Evolutionary conservation across 1,140 invertebrate species (phyloP).

Genomic region (Lethocerus indicus): DNA sequence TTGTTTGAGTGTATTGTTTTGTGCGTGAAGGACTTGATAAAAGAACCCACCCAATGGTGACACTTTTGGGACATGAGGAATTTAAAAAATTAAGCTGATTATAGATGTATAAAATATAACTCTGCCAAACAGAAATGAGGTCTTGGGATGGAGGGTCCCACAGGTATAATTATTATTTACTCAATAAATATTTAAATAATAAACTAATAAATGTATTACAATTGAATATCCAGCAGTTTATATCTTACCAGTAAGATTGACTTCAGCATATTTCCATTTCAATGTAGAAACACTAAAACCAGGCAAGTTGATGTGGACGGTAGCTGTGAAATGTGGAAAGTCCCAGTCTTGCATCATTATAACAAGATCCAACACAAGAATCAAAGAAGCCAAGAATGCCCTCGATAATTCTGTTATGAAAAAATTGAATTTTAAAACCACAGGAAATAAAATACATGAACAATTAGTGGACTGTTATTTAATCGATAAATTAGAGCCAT

Average conservation of each 20-base stretch:
- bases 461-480: too few species aligned
- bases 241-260: slow-evolving; percentile 20
- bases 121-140: not conserved
- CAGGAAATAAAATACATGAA: too few species aligned
- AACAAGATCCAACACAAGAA: slow-evolving; percentile 36
- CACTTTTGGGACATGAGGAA: too few species aligned
- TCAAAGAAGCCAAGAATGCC: slow-evolving; percentile 35
- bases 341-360: slow-evolving; percentile 44
- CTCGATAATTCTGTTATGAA: slow-evolving; percentile 28
- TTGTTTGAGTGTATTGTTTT: too few species aligned
- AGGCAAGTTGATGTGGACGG: slow-evolving; percentile 35
- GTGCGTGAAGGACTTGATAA: too few species aligned
- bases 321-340: slow-evolving; percentile 37
- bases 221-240: not conserved
- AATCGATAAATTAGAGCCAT: too few species aligned
- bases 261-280: slow-evolving; percentile 24
- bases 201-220: not conserved
- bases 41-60: too few species aligned
- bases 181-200: too few species aligned
- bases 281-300: slow-evolving; percentile 30
- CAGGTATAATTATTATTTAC: too few species aligned
- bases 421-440: not conserved
- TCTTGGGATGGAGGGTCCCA: too few species aligned
- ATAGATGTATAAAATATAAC: not conserved
- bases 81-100: not conserved